Evolutionary conservation across 2,113 vertebrate species (phyloP).

Genomic region (Brevimyrus niger): DNA sequence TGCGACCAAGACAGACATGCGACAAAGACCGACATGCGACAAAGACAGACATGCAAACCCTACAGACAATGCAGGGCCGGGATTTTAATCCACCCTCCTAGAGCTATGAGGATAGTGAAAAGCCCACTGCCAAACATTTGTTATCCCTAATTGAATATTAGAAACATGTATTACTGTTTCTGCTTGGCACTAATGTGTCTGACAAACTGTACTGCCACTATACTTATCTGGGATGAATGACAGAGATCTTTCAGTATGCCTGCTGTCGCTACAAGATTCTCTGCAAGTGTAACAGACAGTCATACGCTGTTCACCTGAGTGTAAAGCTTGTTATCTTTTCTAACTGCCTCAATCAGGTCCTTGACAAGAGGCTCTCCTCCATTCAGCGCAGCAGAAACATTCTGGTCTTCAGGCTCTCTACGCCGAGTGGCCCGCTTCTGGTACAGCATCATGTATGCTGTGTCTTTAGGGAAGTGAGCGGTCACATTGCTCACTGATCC

Average conservation of each 20-base stretch:
- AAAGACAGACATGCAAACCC: neutral
- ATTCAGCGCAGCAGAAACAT: slow-evolving; percentile 17
- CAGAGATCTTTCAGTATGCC: neutral
- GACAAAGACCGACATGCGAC: neutral
- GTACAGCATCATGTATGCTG: slow-evolving; percentile 70
- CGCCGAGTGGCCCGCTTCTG: slow-evolving; percentile 44
- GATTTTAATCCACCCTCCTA: neutral
- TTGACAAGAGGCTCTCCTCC: slow-evolving; percentile 56
- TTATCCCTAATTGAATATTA: neutral
- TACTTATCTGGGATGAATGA: neutral
- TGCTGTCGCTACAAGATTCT: neutral
- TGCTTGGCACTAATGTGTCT: neutral
- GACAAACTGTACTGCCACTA: neutral
- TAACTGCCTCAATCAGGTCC: slow-evolving; percentile 72
- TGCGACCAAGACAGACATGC: neutral
- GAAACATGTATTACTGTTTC: neutral
- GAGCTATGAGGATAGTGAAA: neutral
- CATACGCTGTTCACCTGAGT: slow-evolving; percentile 58
- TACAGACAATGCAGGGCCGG: neutral
- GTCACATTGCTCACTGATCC: slow-evolving; percentile 70
- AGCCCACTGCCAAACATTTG: neutral
- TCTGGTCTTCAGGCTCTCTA: neutral
- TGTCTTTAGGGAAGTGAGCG: slow-evolving; percentile 72
- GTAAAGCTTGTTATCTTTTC: slow-evolving; percentile 71
- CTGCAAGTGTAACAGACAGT: neutral